Percentiles rank a stretch among this genome's conserved stretches.
These are phyloP conservation scores for Stramonita haemastoma DNA, from an alignment of 2,888 invertebrate genomes.

Conservation along the genomic window DNA sequence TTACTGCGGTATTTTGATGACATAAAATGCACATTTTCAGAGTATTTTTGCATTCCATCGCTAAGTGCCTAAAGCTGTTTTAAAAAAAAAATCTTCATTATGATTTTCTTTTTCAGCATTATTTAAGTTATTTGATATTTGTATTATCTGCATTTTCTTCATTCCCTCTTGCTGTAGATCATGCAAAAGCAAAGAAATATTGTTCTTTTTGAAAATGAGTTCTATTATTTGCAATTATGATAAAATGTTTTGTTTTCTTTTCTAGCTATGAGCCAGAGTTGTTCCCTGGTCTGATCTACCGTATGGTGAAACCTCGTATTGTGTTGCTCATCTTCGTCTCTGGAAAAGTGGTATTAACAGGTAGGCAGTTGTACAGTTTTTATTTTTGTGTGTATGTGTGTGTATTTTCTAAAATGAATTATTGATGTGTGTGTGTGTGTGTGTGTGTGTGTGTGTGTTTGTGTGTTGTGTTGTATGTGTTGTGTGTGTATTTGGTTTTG, in stretches of 20 bases:
- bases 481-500: neutral
- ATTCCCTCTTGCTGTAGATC: neutral
- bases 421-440: neutral
- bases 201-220: neutral
- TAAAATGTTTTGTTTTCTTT: slow-evolving; percentile 43
- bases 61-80: too few species aligned
- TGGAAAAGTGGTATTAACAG: slow-evolving; percentile 97
- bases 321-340: slow-evolving; percentile 98
- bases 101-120: too few species aligned
- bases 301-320: slow-evolving; percentile 97
- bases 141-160: too few species aligned
- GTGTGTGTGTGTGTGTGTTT: neutral
- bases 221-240: neutral
- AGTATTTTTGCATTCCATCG: too few species aligned
- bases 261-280: slow-evolving; percentile 96
- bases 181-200: too few species aligned
- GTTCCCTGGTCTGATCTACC: slow-evolving; percentile 98
- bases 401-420: neutral
- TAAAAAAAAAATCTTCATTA: too few species aligned
- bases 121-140: too few species aligned
- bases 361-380: slow-evolving; percentile 60
- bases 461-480: neutral
- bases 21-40: too few species aligned
- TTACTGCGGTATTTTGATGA: too few species aligned
- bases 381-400: neutral